These are phyloP conservation scores for Gastrophysa polygoni DNA, from an alignment of 2,888 invertebrate genomes.

Conservation along the genomic window DNA sequence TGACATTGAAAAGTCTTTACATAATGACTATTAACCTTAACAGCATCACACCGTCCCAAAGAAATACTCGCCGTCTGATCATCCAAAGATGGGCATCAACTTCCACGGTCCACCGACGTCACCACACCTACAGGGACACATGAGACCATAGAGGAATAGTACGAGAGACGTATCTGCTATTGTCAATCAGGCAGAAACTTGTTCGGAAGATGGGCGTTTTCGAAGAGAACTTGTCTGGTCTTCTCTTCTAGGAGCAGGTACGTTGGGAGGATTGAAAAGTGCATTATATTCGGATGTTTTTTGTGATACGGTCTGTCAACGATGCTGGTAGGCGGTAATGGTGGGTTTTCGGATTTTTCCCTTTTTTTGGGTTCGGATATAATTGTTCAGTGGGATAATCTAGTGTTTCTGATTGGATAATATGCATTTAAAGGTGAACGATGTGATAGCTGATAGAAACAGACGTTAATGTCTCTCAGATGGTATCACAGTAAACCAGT, in stretches of 20 bases:
- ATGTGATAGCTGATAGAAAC: too few species aligned
- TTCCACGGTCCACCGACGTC: conserved; percentile 39
- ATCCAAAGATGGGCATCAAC: conserved; percentile 26
- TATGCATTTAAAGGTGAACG: too few species aligned
- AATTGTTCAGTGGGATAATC: too few species aligned
- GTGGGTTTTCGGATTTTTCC: too few species aligned
- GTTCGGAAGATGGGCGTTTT: background rate
- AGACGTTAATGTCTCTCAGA: too few species aligned
- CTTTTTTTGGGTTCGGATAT: too few species aligned
- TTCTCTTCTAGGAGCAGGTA: conserved; percentile 18
- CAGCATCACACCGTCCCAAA: conserved; percentile 44
- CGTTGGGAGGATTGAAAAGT: conserved; percentile 34
- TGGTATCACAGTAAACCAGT: too few species aligned
- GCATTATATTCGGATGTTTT: conserved; percentile 28
- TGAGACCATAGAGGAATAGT: conserved; percentile 6
- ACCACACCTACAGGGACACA: conserved; percentile 51
- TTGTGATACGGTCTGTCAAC: conserved; percentile 41
- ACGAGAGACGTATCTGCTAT: background rate
- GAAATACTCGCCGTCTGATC: conserved; percentile 19
- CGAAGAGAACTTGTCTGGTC: background rate
- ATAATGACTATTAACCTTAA: conserved; percentile 57
- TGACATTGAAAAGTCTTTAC: conserved; percentile 53
- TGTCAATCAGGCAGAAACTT: background rate
- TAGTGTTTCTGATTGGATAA: too few species aligned
- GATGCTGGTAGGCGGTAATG: background rate